Conservation (phyloP, 1,140 invertebrate genomes). For the Leptopilina boulardi region DNA sequence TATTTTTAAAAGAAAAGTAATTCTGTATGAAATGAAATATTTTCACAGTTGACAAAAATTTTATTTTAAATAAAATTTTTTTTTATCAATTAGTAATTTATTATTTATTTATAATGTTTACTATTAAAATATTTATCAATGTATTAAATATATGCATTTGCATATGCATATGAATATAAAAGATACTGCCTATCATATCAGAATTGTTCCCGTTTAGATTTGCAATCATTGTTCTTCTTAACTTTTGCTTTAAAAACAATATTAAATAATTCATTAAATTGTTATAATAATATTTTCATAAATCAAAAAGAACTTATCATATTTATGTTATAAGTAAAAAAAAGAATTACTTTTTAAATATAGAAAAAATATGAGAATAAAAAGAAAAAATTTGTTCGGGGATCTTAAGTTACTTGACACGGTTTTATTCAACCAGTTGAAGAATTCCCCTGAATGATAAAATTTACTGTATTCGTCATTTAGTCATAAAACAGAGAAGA, state of each 20-base stretch:
- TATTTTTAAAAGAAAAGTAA: no score
- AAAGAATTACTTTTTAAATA: no score
- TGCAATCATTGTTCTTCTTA: neutral
- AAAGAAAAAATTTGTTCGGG: neutral
- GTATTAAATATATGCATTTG: neutral
- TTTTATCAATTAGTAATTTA: no score
- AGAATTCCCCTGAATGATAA: constrained; percentile 5
- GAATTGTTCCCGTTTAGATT: neutral
- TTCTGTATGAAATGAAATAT: no score
- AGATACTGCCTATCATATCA: neutral
- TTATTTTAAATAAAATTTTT: no score
- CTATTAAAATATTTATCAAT: neutral
- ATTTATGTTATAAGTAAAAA: no score
- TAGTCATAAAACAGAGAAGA: neutral
- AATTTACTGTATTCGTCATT: constrained; percentile 5
- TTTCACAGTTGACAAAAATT: no score
- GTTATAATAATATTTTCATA: no score
- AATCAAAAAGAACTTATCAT: no score
- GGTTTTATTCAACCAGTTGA: neutral
- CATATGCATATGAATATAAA: neutral
- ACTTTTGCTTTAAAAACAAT: neutral
- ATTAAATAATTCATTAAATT: no score
- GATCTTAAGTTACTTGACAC: neutral
- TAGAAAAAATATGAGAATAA: neutral
- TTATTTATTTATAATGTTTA: no score